Base-by-base conservation (phyloP, 35 echinoderm and acorn worm genomes). In the Ophiothrix spiculata region DNA sequence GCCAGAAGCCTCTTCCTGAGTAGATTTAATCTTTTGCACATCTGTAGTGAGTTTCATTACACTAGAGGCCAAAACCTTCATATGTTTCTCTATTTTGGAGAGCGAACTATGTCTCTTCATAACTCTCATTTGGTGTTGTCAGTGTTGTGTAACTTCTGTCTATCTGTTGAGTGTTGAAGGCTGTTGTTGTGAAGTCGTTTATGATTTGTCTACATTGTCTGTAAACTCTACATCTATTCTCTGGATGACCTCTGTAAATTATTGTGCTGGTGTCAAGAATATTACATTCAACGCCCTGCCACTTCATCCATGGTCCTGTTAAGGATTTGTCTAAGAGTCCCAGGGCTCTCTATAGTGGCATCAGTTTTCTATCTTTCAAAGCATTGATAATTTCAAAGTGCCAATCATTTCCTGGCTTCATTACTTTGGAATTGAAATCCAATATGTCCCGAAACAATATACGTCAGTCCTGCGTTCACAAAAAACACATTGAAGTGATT, bases 401-500 rank as follows among this genome's bases (percentile, higher is more conserved):
- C 1, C 83, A 32, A 21, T 31, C 10, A 56, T 90, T 90, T 40
- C 39, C 45, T 36, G 87, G 87, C n/a, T 69, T 78, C 13, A 34
- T 8, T 13, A 8, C 28, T 76, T 8, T 76, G 0, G 38, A 77
- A 54, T 75, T 83, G 36, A 79, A 90, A 29, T 90, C 87, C 16
- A 42, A 19, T 23, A 31, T 35, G 46, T 45, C 32, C 63, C 35
- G 19, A 1, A n/a, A 33, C 83, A 16, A 15, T 23, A 39, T 74
- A 83, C 23, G 76, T n/a, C 37, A 90, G 29, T 13, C 37, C 54
- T 49, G 80, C 63, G 54, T 83, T 45, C 12, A 39, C 36, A 83
- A 81, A 82, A 13, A 75, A 75, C 73, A 82, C 74, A 38, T 89
- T 89, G 40, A 90, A 90, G 4, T 80, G 39, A 32, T 90, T 90